Conservation (phyloP, 1,140 invertebrate species). For the Saccostrea glomerata region DNA sequence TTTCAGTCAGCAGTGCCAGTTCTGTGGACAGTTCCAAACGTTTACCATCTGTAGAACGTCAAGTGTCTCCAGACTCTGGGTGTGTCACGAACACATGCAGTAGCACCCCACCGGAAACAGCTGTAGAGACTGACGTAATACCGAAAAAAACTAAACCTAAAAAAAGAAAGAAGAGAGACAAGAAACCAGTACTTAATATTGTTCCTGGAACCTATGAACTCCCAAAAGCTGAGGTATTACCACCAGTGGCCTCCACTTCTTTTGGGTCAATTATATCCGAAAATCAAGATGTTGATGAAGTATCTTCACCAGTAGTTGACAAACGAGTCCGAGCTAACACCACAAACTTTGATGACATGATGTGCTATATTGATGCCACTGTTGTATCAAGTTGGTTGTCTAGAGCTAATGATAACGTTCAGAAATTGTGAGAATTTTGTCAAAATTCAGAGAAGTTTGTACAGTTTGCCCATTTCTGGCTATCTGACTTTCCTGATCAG, state of each 20-base stretch:
- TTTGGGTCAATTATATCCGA: conserved; percentile 11
- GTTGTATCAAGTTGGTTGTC: conserved; percentile 76
- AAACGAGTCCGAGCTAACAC: background rate
- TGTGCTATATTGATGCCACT: conserved; percentile 76
- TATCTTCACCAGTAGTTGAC: conserved; percentile 43
- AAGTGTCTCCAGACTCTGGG: conserved; percentile 73
- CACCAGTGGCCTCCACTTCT: conserved; percentile 62
- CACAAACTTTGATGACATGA: conserved; percentile 73
- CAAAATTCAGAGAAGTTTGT: conserved; percentile 75
- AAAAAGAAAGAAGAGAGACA: conserved; percentile 61
- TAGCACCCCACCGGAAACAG: conserved; percentile 62
- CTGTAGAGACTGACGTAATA: conserved; percentile 19
- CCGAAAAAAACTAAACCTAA: conserved; percentile 41
- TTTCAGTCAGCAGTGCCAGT: conserved; percentile 54
- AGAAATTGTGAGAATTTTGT: conserved; percentile 69
- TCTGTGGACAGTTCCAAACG: conserved; percentile 41
- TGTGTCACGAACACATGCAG: conserved; percentile 69
- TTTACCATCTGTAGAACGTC: conserved; percentile 24
- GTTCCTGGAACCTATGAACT: conserved; percentile 66
- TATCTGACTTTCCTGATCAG: conserved; percentile 73
- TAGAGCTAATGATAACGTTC: conserved; percentile 72
- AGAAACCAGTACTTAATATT: conserved; percentile 60
- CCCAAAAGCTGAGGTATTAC: conserved; percentile 67
- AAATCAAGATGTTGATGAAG: conserved; percentile 47
- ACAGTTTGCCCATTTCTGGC: conserved; percentile 78